Evolutionary conservation across 2,888 invertebrate species (phyloP).

Genomic region (Epiblema foenella): DNA sequence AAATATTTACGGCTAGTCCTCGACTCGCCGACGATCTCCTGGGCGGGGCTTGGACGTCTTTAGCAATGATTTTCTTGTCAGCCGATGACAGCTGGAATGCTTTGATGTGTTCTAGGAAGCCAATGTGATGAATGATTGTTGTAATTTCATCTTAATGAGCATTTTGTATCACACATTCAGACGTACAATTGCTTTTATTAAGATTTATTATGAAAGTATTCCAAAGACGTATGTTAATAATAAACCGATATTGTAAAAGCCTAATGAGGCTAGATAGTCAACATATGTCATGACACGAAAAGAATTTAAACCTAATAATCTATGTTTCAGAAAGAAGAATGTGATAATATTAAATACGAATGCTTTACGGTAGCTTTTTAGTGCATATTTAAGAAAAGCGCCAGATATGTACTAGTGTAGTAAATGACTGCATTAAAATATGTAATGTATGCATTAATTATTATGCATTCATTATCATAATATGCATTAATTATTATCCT

Average conservation of each 20-base stretch:
- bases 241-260: constrained; percentile 15
- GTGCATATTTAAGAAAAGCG: too few species aligned
- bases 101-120: constrained; percentile 65
- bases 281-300: not conserved
- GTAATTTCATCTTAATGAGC: constrained; percentile 68
- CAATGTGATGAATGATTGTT: constrained; percentile 66
- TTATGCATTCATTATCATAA: too few species aligned
- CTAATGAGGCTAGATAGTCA: not conserved
- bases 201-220: constrained; percentile 36
- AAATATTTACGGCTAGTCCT: constrained; percentile 78
- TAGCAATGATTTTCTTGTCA: constrained; percentile 73
- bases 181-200: constrained; percentile 56
- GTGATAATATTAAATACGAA: too few species aligned
- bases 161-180: constrained; percentile 59
- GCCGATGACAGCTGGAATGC: constrained; percentile 68
- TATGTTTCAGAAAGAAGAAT: too few species aligned
- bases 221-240: not conserved
- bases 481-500: too few species aligned
- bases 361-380: too few species aligned
- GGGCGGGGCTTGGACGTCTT: constrained; percentile 62
- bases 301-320: too few species aligned
- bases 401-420: too few species aligned
- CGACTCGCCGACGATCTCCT: constrained; percentile 55
- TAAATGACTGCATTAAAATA: too few species aligned
- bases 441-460: too few species aligned